These are phyloP conservation scores for Lateolabrax maculatus DNA, from an alignment of 2,797 vertebrate genomes.

Conservation along the genomic window DNA sequence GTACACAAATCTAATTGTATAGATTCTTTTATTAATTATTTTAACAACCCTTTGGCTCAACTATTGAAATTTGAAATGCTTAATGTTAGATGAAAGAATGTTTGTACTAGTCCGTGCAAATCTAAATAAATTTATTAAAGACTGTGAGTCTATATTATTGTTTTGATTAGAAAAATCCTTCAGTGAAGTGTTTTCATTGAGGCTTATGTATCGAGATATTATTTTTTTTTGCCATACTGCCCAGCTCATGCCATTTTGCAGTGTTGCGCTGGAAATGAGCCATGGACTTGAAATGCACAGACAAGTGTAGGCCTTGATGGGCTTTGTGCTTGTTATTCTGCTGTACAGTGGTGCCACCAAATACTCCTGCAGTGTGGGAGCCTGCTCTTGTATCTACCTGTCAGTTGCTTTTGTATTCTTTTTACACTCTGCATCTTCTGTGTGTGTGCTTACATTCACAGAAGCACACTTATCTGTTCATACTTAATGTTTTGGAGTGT, in stretches of 20 bases:
- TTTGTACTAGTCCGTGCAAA: background rate
- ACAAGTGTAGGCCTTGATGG: background rate
- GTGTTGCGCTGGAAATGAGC: background rate
- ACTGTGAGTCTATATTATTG: background rate
- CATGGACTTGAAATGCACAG: background rate
- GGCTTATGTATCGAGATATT: background rate
- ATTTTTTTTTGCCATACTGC: background rate
- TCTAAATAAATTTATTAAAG: background rate
- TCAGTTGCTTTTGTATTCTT: constrained; percentile 6
- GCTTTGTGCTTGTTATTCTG: constrained; percentile 2
- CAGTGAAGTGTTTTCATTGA: background rate
- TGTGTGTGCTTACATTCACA: background rate
- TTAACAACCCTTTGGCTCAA: background rate
- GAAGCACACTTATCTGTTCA: constrained; percentile 21
- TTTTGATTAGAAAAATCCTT: background rate
- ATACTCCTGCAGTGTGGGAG: constrained; percentile 10
- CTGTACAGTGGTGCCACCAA: background rate
- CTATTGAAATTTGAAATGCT: background rate
- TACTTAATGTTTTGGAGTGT: constrained; percentile 24
- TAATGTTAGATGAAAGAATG: background rate
- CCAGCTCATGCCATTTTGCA: constrained; percentile 8
- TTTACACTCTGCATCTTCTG: background rate
- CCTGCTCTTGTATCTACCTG: background rate
- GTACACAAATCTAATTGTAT: background rate
- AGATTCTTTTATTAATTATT: background rate